Evolutionary conservation across 2,888 invertebrate genomes (phyloP), one percentile per base, ranked within the genome.

Genomic region (Cartodere bifasciata): DNA sequence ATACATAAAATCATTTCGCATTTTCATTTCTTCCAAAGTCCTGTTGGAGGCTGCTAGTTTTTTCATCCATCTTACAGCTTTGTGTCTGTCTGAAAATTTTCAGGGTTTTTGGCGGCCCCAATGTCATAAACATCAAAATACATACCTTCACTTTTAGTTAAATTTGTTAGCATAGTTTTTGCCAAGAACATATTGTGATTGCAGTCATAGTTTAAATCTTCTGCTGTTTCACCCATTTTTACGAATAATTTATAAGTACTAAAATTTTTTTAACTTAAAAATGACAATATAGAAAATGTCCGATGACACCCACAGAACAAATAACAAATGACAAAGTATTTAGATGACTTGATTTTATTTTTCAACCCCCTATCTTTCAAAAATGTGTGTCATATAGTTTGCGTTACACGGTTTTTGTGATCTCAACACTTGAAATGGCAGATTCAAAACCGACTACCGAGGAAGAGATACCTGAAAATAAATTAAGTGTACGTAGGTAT

Each of bases 1-100:
- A 44, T 62, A 64, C 57, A 68, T 61, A 40, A 67, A 64, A 43
- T 67, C 65, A 44, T 68, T 68, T 21, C 68, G 49, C 10, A 67
- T 44, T 39, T 56, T 60, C 58, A 67, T 63, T 48, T 68, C 68
- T 24, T 64, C 56, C 3, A 65, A 43, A 1, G 60, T 55, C 34
- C 55, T 49, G 17, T 60, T 58, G 39, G 60, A 59, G 1, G 52
- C 51, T 23, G 63, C 54, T 32, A 69, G 41, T 47, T 65, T 65
- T 36, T 62, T 57, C 44, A 67, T 55, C 69, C 69, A 69, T 32
- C 59, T 50, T 7, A 63, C 49, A 2, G 58, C 62, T 35, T 49
- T 55, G 38, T 61, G 57, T 38, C 62, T 58, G 37, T 68, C 65
- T 62, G 41, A 34, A 45, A 47, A 46, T 29, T 23, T 11, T 30